A percentile compares a stretch with the other conserved stretches of the same genome.
These are phyloP conservation scores for Zaprionus tsacasi DNA, from an alignment of 1,140 invertebrate genomes.

Conservation along the genomic window DNA sequence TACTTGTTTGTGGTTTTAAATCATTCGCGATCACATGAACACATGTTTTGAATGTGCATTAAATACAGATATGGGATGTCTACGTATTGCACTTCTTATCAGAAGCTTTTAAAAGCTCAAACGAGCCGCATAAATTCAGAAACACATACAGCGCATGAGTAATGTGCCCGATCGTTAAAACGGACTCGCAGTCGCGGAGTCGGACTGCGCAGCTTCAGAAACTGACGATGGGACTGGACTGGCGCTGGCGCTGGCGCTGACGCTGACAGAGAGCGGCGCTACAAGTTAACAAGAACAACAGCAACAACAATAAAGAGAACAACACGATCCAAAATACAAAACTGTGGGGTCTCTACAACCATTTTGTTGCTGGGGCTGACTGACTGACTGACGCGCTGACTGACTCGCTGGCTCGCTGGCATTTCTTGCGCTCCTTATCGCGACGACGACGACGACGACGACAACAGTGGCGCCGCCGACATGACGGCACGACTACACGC, in stretches of 20 bases:
- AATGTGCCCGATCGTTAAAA: slow-evolving; percentile 35
- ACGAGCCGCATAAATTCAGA: slow-evolving; percentile 21
- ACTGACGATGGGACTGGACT: slow-evolving; percentile 26
- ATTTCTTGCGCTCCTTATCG: slow-evolving; percentile 80
- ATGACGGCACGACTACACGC: slow-evolving; percentile 71
- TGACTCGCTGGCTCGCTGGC: slow-evolving; percentile 43
- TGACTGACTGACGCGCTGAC: slow-evolving; percentile 42
- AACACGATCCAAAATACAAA: slow-evolving; percentile 32
- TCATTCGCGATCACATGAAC: not conserved
- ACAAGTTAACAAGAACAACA: slow-evolving; percentile 62
- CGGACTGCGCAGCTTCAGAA: slow-evolving; percentile 47
- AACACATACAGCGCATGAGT: slow-evolving; percentile 39
- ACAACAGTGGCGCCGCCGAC: slow-evolving; percentile 77
- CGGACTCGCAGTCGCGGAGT: slow-evolving; percentile 14
- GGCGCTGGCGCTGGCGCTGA: not conserved
- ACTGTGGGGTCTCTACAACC: slow-evolving; percentile 66
- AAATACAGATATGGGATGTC: slow-evolving; percentile 6
- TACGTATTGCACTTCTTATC: slow-evolving; percentile 23
- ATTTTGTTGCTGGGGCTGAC: slow-evolving; percentile 63
- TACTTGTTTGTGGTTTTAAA: not conserved
- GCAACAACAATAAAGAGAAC: slow-evolving; percentile 1
- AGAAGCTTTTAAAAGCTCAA: slow-evolving; percentile 38
- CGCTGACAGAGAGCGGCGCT: slow-evolving; percentile 39
- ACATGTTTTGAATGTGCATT: slow-evolving; percentile 1
- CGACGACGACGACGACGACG: slow-evolving; percentile 50